Conservation (phyloP, 1,140 invertebrate species). For the Gryon sp. region DNA sequence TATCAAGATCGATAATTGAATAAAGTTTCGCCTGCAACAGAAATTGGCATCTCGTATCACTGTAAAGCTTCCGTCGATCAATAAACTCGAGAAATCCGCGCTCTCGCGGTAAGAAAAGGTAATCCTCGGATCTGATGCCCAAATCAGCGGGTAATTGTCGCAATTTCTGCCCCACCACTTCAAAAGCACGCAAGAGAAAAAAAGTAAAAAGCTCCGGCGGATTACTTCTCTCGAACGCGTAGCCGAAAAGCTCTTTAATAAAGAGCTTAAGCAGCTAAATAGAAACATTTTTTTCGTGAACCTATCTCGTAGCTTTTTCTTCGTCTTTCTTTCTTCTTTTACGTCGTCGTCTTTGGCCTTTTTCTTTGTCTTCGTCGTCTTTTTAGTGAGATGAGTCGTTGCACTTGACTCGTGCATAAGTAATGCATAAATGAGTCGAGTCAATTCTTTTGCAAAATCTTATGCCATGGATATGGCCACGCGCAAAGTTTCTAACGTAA, state of each 20-base stretch:
- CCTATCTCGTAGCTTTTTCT: conserved; percentile 65
- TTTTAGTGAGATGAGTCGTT: conserved; percentile 73
- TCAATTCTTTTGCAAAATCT: conserved; percentile 47
- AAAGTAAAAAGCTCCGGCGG: conserved; percentile 22
- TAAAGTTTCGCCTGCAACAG: too few relatives aligned
- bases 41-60: too few relatives aligned
- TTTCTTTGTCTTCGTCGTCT: too few relatives aligned
- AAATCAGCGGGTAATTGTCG: conserved; percentile 79
- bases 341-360: too few relatives aligned
- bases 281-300: conserved; percentile 76
- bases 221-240: conserved; percentile 56
- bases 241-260: conserved; percentile 69
- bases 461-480: conserved; percentile 29
- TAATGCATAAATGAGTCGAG: conserved; percentile 70
- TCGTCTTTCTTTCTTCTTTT: too few relatives aligned
- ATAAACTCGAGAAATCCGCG: conserved; percentile 73
- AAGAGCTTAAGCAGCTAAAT: conserved; percentile 77
- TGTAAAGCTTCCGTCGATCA: conserved; percentile 65
- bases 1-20: too few relatives aligned
- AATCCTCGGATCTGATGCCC: conserved; percentile 74
- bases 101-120: conserved; percentile 71
- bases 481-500: too few relatives aligned
- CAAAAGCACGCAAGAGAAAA: conserved; percentile 33
- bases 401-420: conserved; percentile 74
- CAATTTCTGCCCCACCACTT: conserved; percentile 73